These are phyloP conservation scores for Trachymyrmex septentrionalis DNA, from an alignment of 1,140 invertebrate species.

Conservation along the genomic window DNA sequence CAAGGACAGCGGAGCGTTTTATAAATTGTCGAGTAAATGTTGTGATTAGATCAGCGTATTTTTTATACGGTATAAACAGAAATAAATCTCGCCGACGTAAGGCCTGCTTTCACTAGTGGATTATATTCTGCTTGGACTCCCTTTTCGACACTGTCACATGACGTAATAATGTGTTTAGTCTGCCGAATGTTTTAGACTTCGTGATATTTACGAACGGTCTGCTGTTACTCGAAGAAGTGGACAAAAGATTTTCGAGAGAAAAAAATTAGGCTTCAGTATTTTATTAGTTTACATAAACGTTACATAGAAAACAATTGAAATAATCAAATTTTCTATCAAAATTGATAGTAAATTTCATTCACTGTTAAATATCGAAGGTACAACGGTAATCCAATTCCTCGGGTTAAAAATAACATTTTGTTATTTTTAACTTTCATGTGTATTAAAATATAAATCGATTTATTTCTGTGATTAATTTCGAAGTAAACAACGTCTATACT, in stretches of 20 bases:
- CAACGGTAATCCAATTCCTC: too few relatives aligned
- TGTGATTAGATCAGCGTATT: constrained; percentile 53
- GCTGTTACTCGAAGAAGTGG: constrained; percentile 10
- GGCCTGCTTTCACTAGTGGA: constrained; percentile 40
- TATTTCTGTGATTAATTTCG: too few relatives aligned
- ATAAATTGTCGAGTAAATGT: constrained; percentile 24
- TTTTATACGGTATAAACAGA: constrained; percentile 21
- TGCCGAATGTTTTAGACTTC: constrained; percentile 67
- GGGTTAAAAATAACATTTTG: too few relatives aligned
- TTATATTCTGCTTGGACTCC: constrained; percentile 51
- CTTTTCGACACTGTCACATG: constrained; percentile 55
- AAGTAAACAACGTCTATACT: too few relatives aligned
- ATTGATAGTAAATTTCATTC: neutral
- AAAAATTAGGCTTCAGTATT: constrained; percentile 6
- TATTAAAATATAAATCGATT: too few relatives aligned
- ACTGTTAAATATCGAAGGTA: neutral
- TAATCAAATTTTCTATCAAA: neutral
- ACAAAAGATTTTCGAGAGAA: constrained; percentile 2
- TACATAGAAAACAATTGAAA: neutral
- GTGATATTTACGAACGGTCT: constrained; percentile 69
- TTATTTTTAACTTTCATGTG: too few relatives aligned
- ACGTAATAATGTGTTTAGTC: constrained; percentile 71
- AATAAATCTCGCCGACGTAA: constrained; percentile 54
- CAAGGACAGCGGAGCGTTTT: neutral
- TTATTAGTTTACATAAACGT: neutral